Evolutionary conservation across 2,888 invertebrate species (phyloP).

Genomic region (Ormyrus thymus): DNA sequence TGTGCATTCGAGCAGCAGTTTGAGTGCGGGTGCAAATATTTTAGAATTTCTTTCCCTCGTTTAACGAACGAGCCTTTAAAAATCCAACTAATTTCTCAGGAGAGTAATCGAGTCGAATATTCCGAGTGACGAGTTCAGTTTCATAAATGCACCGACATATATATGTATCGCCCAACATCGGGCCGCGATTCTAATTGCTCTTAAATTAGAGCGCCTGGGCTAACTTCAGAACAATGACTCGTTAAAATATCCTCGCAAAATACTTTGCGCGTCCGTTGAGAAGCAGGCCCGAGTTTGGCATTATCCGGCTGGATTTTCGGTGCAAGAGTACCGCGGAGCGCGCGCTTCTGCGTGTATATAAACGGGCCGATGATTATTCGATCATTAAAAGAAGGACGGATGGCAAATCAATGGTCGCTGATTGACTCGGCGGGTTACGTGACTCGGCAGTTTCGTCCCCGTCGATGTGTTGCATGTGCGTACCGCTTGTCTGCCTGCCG

Average conservation of each 20-base stretch:
- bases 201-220: not conserved
- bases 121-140: conserved; percentile 16
- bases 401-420: conserved; percentile 46
- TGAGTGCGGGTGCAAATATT: too few species aligned
- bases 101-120: conserved; percentile 9
- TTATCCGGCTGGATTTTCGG: too few species aligned
- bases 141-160: not conserved
- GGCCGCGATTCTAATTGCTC: not conserved
- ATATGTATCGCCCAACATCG: conserved; percentile 10
- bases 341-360: too few species aligned
- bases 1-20: too few species aligned
- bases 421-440: conserved; percentile 45
- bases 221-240: conserved; percentile 11
- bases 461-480: not conserved
- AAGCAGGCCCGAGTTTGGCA: too few species aligned
- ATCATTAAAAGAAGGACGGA: conserved; percentile 48
- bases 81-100: not conserved
- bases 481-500: not conserved
- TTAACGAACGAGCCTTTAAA: not conserved
- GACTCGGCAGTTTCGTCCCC: conserved; percentile 10
- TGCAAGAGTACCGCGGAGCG: too few species aligned
- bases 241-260: not conserved
- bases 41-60: not conserved
- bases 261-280: too few species aligned
- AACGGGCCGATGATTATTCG: conserved; percentile 31